Percentiles rank a stretch among this genome's conserved stretches.
These are phyloP conservation scores for Vipera ursinii DNA, from an alignment of 2,797 vertebrate genomes.

Conservation along the genomic window DNA sequence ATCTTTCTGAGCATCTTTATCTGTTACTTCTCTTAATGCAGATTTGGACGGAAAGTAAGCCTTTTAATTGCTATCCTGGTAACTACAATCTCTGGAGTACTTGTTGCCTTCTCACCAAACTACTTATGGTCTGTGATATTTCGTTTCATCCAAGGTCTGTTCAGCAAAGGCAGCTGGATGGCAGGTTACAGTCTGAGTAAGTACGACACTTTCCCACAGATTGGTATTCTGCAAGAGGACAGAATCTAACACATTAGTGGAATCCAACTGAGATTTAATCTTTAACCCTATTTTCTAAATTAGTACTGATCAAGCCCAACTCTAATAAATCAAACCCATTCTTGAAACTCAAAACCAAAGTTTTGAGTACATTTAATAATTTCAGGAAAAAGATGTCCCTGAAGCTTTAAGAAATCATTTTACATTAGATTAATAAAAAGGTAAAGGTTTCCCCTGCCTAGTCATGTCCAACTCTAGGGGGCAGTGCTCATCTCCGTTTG, in stretches of 20 bases:
- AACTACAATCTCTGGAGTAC: slow-evolving; percentile 62
- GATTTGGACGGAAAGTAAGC: slow-evolving; percentile 77
- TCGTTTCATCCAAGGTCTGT: slow-evolving; percentile 76
- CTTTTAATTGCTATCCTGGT: slow-evolving; percentile 67
- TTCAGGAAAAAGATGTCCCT: background rate
- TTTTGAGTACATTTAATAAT: background rate
- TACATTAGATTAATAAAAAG: background rate
- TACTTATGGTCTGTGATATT: slow-evolving; percentile 73
- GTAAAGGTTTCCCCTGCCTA: background rate
- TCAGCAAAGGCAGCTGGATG: slow-evolving; percentile 76
- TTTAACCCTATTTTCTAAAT: background rate
- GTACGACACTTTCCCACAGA: slow-evolving; percentile 28
- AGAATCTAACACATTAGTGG: background rate
- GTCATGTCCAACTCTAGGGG: background rate
- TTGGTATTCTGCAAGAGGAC: background rate
- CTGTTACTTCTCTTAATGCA: slow-evolving; percentile 25
- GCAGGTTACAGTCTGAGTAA: slow-evolving; percentile 76
- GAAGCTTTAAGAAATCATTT: background rate
- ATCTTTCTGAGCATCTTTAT: background rate
- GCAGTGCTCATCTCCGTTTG: background rate
- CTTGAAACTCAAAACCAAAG: background rate
- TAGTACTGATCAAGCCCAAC: background rate
- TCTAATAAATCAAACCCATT: background rate
- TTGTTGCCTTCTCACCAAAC: slow-evolving; percentile 71
- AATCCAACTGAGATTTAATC: background rate